phyloP scores from a whole-genome alignment of 2,797 vertebrate genomes.

The Rhabdophis nuchalis region DNA sequence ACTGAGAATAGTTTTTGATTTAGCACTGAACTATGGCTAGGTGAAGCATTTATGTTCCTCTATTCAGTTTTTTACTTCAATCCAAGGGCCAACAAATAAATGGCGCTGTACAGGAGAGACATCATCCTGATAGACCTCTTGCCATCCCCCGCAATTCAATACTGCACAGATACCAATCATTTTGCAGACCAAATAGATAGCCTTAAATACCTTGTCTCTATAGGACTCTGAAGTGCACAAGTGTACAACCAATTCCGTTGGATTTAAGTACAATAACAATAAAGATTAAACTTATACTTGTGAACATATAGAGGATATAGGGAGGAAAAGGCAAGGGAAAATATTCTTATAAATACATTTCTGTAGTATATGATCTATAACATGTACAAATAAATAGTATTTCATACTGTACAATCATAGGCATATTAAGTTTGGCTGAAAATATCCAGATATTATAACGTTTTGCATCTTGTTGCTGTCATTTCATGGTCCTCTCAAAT shows the following conservation, averaged over 20 bases:
- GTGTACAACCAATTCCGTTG: no score
- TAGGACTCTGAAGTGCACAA: not conserved
- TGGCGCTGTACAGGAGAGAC: not conserved
- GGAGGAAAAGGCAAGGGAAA: not conserved
- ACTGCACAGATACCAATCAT: not conserved
- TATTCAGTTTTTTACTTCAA: not conserved
- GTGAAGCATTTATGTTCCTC: not conserved
- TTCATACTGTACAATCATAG: not conserved
- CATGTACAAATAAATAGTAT: not conserved
- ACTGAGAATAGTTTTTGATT: not conserved
- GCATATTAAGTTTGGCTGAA: not conserved
- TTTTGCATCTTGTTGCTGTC: not conserved
- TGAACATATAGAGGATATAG: not conserved
- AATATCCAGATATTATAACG: not conserved
- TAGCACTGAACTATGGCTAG: not conserved
- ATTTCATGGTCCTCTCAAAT: not conserved
- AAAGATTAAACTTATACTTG: no score
- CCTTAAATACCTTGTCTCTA: not conserved
- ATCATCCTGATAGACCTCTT: not conserved
- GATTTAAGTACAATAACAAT: no score
- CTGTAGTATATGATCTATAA: not conserved
- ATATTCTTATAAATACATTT: not conserved
- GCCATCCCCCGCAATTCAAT: not conserved
- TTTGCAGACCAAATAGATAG: not conserved
- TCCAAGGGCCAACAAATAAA: not conserved